Percentiles rank a stretch among this genome's conserved stretches.
phyloP scores from a whole-genome alignment of 1,140 invertebrate genomes.

The Drosophila mauritiana region DNA sequence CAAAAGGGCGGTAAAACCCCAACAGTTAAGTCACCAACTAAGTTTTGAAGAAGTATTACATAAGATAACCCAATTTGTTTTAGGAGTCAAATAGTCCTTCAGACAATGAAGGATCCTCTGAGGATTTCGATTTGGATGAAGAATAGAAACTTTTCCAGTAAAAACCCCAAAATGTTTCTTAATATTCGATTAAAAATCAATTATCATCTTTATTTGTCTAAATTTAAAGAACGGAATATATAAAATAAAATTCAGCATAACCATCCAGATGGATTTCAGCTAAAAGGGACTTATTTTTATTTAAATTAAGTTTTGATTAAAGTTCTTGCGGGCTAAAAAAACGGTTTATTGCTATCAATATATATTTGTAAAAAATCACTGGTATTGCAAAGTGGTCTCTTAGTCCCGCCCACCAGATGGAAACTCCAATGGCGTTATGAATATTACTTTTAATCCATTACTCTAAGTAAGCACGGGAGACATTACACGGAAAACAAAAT shows the following conservation, averaged over 20 bases:
- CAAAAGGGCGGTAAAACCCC: neutral
- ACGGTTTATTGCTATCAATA: neutral
- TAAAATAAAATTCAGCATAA: neutral
- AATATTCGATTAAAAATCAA: neutral
- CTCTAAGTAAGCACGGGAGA: slow-evolving; percentile 53
- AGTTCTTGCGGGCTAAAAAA: neutral
- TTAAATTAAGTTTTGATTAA: neutral
- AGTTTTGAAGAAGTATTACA: neutral
- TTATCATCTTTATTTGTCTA: slow-evolving; percentile 1
- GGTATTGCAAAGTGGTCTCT: neutral
- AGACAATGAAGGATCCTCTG: neutral
- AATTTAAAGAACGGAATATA: neutral
- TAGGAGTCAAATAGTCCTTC: neutral
- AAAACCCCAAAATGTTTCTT: too few species aligned
- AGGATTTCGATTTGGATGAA: neutral
- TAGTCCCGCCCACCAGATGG: neutral
- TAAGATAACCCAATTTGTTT: neutral
- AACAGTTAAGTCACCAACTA: neutral
- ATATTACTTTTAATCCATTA: slow-evolving; percentile 47
- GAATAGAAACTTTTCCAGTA: neutral
- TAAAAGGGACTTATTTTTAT: neutral
- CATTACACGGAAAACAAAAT: slow-evolving; percentile 39
- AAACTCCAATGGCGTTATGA: neutral
- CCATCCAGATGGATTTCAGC: too few species aligned
- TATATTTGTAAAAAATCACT: slow-evolving; percentile 1